A percentile compares a stretch with the other conserved stretches of the same genome.
phyloP scores from a whole-genome alignment of 2,113 vertebrate species.

The Zootoca vivipara region DNA sequence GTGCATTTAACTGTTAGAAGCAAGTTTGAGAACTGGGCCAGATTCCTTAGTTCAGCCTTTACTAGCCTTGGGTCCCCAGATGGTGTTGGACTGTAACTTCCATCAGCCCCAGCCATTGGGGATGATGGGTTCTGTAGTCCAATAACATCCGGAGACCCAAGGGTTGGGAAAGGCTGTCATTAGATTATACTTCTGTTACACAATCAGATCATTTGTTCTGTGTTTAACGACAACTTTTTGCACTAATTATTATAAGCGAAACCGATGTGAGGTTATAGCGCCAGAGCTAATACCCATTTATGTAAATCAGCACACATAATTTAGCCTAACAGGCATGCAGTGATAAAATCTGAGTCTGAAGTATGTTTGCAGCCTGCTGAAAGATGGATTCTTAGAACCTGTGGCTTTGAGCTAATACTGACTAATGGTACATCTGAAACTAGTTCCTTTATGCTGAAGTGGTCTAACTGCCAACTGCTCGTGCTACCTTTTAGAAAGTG shows the following conservation, averaged over 20 bases:
- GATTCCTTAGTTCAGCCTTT: neutral
- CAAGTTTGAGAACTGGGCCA: neutral
- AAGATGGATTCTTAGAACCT: neutral
- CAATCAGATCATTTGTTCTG: neutral
- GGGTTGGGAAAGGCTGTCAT: no score
- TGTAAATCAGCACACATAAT: no score
- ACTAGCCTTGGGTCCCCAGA: no score
- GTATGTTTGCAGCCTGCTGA: neutral
- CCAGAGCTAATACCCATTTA: neutral
- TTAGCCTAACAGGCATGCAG: neutral
- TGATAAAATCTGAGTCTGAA: neutral
- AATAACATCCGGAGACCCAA: no score
- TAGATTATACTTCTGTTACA: no score
- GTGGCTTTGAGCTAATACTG: neutral
- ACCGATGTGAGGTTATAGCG: neutral
- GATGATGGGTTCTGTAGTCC: no score
- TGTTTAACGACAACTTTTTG: slow-evolving; percentile 17
- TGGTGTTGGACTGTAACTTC: no score
- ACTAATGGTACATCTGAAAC: neutral
- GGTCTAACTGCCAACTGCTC: neutral
- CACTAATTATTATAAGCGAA: neutral
- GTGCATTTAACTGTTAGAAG: neutral
- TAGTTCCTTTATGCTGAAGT: neutral
- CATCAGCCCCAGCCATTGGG: no score
- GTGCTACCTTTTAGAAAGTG: neutral